Percentiles rank a stretch among this genome's conserved stretches.
phyloP scores from a whole-genome alignment of 2,113 vertebrate genomes.

The Tretioscincus oriximinensis region DNA sequence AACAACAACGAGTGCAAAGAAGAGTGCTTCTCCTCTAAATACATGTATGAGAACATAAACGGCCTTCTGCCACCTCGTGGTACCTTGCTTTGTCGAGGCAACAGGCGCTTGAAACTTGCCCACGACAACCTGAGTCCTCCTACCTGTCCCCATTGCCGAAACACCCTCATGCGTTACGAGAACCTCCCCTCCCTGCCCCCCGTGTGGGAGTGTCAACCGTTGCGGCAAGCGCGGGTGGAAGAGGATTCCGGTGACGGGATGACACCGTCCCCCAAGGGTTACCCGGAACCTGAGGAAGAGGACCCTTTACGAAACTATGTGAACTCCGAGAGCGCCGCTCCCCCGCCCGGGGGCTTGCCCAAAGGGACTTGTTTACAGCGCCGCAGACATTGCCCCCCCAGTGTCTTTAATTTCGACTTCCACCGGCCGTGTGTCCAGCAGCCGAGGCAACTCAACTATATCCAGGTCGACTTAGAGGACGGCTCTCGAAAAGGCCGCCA shows the following conservation, averaged over 20 bases:
- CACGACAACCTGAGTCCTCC: slow-evolving; percentile 65
- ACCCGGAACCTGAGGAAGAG: slow-evolving; percentile 86
- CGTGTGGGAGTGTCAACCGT: slow-evolving; percentile 89
- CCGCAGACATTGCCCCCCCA: slow-evolving; percentile 63
- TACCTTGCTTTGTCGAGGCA: slow-evolving; percentile 45
- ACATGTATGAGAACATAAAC: slow-evolving; percentile 90
- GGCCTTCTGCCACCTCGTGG: slow-evolving; percentile 68
- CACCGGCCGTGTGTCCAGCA: slow-evolving; percentile 80
- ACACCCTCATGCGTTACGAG: slow-evolving; percentile 92
- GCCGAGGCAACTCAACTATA: slow-evolving; percentile 94
- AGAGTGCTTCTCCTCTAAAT: slow-evolving; percentile 79
- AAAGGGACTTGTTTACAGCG: slow-evolving; percentile 61
- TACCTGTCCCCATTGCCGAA: slow-evolving; percentile 78
- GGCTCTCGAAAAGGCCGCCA: slow-evolving; percentile 60
- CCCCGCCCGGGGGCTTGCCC: slow-evolving; percentile 63
- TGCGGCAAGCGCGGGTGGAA: slow-evolving; percentile 76
- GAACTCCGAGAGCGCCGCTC: slow-evolving; percentile 69
- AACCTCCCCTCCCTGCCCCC: slow-evolving; percentile 93
- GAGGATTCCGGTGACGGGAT: slow-evolving; percentile 72
- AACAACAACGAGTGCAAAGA: slow-evolving; percentile 80
- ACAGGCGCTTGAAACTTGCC: slow-evolving; percentile 74
- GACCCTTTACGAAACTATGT: slow-evolving; percentile 86
- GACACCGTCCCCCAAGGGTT: slow-evolving; percentile 84
- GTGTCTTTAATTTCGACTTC: slow-evolving; percentile 94
- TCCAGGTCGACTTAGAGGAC: slow-evolving; percentile 95